These are phyloP conservation scores for Seriola rivoliana DNA, from an alignment of 2,113 vertebrate genomes.

Conservation along the genomic window DNA sequence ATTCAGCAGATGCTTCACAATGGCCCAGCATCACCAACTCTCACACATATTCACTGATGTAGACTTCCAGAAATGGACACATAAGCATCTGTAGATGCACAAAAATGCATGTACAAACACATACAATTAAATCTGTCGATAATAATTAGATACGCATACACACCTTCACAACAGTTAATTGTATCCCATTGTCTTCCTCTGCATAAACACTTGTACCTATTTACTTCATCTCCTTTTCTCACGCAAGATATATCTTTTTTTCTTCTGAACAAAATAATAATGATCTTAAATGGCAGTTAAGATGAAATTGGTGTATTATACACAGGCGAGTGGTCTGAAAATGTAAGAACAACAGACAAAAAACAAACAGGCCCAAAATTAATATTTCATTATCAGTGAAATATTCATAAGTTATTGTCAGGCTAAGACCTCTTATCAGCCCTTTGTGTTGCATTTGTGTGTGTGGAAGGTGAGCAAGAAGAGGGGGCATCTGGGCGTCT, in stretches of 20 bases:
- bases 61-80: slow-evolving; percentile 40
- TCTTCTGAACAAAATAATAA: not conserved
- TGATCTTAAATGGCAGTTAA: not conserved
- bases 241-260: not conserved
- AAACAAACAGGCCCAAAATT: slow-evolving; percentile 43
- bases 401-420: slow-evolving; percentile 55
- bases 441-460: slow-evolving; percentile 36
- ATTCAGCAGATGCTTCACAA: slow-evolving; percentile 71
- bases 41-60: slow-evolving; percentile 44
- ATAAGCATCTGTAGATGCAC: slow-evolving; percentile 34
- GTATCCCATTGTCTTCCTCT: slow-evolving; percentile 15
- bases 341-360: not conserved
- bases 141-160: slow-evolving; percentile 19
- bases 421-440: slow-evolving; percentile 42
- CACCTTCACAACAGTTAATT: not conserved
- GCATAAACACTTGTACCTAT: not conserved
- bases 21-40: slow-evolving; percentile 50
- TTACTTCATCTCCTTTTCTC: not conserved
- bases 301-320: slow-evolving; percentile 6
- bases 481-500: slow-evolving; percentile 11
- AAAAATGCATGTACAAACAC: slow-evolving; percentile 18
- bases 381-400: slow-evolving; percentile 62
- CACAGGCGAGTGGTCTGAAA: not conserved
- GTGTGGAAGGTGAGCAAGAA: slow-evolving; percentile 2
- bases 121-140: not conserved